Evolutionary conservation across 2,888 invertebrate genomes (phyloP).

Genomic region (Apamea sordens): DNA sequence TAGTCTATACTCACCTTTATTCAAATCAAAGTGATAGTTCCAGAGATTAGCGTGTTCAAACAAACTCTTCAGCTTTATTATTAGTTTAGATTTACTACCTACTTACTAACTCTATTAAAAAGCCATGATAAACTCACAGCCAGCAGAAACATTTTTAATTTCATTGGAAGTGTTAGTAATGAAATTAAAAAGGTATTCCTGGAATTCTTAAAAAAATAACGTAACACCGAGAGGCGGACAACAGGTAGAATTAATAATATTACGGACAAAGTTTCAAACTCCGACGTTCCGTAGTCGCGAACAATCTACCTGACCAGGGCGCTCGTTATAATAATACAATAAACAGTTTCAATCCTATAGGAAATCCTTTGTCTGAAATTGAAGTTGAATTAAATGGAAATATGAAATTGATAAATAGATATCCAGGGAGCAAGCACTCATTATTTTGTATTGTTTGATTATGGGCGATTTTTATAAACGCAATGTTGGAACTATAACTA

Average conservation of each 20-base stretch:
- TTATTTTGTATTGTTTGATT: neutral
- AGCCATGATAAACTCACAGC: neutral
- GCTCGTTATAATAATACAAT: constrained; percentile 35
- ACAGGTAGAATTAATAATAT: constrained; percentile 33
- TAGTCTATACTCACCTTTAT: no score
- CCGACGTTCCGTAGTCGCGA: neutral
- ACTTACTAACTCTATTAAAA: neutral
- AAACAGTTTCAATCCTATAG: constrained; percentile 2
- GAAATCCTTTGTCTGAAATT: constrained; percentile 23
- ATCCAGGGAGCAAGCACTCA: neutral
- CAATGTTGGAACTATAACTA: neutral
- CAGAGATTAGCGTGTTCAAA: neutral
- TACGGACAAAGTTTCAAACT: constrained; percentile 43
- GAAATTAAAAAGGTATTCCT: neutral
- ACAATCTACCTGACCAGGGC: constrained; percentile 29
- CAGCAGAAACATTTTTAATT: neutral
- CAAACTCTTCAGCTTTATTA: neutral
- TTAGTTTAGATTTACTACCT: neutral
- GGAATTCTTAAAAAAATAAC: constrained; percentile 8
- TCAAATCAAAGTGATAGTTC: no score
- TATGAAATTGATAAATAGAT: neutral
- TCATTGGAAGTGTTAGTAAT: neutral
- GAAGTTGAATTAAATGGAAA: constrained; percentile 16
- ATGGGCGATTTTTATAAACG: neutral
- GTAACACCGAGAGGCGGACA: neutral